A percentile compares a stretch with the other conserved stretches of the same genome.
phyloP scores from a whole-genome alignment of 1,140 invertebrate species.

The Uloborus diversus region DNA sequence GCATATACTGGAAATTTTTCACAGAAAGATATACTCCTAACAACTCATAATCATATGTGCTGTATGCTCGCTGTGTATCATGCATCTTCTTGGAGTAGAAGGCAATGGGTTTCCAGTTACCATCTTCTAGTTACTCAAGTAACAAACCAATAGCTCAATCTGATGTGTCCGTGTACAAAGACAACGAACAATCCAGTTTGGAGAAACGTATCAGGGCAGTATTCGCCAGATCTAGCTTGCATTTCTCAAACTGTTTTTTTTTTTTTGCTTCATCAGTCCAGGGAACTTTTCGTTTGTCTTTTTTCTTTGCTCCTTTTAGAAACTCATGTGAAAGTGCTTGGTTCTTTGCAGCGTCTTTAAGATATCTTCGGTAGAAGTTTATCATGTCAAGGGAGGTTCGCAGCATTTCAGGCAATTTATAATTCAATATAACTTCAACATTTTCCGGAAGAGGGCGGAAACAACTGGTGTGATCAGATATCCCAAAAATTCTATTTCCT shows the following conservation, averaged over 20 bases:
- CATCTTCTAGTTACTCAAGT: constrained; percentile 24
- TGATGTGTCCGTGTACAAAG: constrained; percentile 52
- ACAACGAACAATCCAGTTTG: neutral
- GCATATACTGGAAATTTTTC: constrained; percentile 60
- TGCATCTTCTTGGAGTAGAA: constrained; percentile 56
- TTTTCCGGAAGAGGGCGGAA: constrained; percentile 9
- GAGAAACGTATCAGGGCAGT: constrained; percentile 35
- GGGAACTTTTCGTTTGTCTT: constrained; percentile 19
- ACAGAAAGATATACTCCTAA: constrained; percentile 60
- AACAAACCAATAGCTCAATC: constrained; percentile 42
- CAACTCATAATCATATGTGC: constrained; percentile 59
- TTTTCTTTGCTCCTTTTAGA: constrained; percentile 9
- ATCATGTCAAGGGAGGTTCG: constrained; percentile 63
- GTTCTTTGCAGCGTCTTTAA: constrained; percentile 59
- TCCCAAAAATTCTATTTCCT: constrained; percentile 7
- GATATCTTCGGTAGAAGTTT: constrained; percentile 65
- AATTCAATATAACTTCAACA: constrained; percentile 53
- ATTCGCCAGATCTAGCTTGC: constrained; percentile 62
- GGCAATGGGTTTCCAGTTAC: constrained; percentile 42
- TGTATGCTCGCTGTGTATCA: constrained; percentile 44
- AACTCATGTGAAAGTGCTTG: constrained; percentile 40
- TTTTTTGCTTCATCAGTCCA: constrained; percentile 56
- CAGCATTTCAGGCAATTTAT: constrained; percentile 62
- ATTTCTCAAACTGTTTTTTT: constrained; percentile 62
- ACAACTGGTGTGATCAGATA: constrained; percentile 35